Evolutionary conservation across 2,888 invertebrate genomes (phyloP).

Genomic region (Apomyelois bistriatella): DNA sequence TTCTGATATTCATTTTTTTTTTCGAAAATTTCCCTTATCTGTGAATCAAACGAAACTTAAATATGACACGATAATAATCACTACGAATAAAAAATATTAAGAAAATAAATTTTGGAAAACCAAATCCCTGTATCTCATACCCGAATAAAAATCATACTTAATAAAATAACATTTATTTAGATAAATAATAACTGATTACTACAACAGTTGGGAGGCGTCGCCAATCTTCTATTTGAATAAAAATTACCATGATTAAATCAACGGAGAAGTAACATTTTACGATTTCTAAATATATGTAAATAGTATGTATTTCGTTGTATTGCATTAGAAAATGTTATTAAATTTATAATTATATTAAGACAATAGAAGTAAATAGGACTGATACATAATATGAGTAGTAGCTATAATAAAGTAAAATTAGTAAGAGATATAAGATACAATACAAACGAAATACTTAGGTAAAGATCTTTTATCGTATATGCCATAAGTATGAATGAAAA

Average conservation of each 20-base stretch:
- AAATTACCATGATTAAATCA: background rate
- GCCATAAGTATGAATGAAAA: background rate
- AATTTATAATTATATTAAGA: too few species aligned
- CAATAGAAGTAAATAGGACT: too few species aligned
- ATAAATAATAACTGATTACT: constrained; percentile 17
- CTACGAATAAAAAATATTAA: constrained; percentile 6
- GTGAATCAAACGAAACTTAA: too few species aligned
- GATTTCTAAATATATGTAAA: background rate
- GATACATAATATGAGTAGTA: too few species aligned
- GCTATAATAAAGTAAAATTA: too few species aligned
- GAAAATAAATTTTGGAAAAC: constrained; percentile 6
- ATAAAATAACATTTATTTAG: constrained; percentile 46
- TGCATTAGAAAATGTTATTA: background rate
- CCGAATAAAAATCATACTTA: constrained; percentile 37
- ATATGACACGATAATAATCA: constrained; percentile 4
- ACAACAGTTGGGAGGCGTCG: background rate
- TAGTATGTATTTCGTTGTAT: constrained; percentile 2
- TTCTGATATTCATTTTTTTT: too few species aligned
- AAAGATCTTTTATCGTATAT: constrained; percentile 1
- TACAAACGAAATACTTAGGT: background rate
- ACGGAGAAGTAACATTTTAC: background rate
- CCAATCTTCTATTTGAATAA: background rate
- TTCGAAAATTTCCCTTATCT: too few species aligned
- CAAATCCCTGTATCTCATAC: constrained; percentile 32
- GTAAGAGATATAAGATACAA: background rate